phyloP scores from a whole-genome alignment of 2,113 vertebrate species.

The Caloenas nicobarica region DNA sequence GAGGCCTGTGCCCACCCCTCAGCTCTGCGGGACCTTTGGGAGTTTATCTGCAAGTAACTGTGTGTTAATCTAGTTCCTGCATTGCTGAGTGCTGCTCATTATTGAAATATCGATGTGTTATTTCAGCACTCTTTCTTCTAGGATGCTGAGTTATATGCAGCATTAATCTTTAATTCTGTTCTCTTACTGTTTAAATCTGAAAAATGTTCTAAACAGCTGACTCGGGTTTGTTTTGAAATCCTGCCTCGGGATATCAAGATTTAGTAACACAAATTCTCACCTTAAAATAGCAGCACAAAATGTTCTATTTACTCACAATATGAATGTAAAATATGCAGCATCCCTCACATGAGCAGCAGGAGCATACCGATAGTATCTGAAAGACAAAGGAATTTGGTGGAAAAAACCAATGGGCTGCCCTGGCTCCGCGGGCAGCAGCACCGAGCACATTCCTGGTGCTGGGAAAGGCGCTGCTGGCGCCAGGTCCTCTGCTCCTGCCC shows the following conservation, averaged over 20 bases:
- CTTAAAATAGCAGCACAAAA: conserved; percentile 46
- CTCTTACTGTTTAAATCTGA: background rate
- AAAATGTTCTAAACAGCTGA: background rate
- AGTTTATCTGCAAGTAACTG: background rate
- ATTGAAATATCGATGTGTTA: background rate
- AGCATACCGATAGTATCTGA: conserved; percentile 57
- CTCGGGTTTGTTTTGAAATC: conserved; percentile 19
- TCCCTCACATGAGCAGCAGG: background rate
- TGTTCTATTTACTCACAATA: conserved; percentile 43
- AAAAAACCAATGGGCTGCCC: background rate
- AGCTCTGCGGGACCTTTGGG: background rate
- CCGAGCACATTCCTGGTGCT: background rate
- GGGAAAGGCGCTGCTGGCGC: background rate
- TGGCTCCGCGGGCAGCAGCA: background rate
- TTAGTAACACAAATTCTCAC: conserved; percentile 36
- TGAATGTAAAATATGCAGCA: conserved; percentile 51
- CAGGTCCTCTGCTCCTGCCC: background rate
- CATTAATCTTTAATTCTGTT: background rate
- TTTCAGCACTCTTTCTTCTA: background rate
- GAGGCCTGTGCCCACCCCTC: background rate
- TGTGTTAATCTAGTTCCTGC: background rate
- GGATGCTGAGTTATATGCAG: background rate
- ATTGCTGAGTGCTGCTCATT: background rate
- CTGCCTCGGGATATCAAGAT: conserved; percentile 27
- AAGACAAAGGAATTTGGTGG: conserved; percentile 49